These are phyloP conservation scores for Autographa pulchrina DNA, from an alignment of 2,888 invertebrate genomes.

Conservation along the genomic window DNA sequence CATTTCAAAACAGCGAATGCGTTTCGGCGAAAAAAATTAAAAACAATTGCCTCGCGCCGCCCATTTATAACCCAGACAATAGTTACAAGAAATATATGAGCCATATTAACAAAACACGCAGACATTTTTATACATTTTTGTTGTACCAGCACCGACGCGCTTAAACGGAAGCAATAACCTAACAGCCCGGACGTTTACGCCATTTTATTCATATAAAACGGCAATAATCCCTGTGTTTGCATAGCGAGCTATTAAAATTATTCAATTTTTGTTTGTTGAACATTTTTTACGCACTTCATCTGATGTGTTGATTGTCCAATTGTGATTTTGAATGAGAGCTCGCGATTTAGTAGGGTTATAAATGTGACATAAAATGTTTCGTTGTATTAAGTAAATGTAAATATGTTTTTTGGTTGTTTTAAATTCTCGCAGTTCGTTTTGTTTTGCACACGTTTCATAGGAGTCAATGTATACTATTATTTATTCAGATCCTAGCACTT, in stretches of 20 bases:
- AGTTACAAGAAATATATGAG: conserved; percentile 69
- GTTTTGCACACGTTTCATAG: background rate
- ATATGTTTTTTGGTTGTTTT: background rate
- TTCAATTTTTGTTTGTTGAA: conserved; percentile 63
- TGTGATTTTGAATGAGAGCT: conserved; percentile 35
- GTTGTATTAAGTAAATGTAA: conserved; percentile 2
- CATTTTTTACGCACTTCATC: conserved; percentile 45
- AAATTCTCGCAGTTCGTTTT: background rate
- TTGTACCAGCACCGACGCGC: conserved; percentile 60
- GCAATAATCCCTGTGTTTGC: conserved; percentile 68
- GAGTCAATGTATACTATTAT: background rate
- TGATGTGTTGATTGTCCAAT: conserved; percentile 49
- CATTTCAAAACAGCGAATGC: conserved; percentile 46
- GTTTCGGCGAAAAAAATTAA: conserved; percentile 58
- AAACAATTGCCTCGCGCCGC: conserved; percentile 59
- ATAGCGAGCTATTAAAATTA: conserved; percentile 66
- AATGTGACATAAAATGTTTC: conserved; percentile 25
- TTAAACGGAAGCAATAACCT: conserved; percentile 75
- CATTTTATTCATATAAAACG: conserved; percentile 71
- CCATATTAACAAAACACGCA: conserved; percentile 67
- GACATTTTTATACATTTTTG: conserved; percentile 66
- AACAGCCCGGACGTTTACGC: conserved; percentile 68
- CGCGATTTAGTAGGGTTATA: conserved; percentile 29
- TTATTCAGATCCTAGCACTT: too few species aligned
- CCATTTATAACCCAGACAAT: conserved; percentile 66